A percentile compares a stretch with the other conserved stretches of the same genome.
Conservation (phyloP, 2,113 vertebrate species). For the Ibidorhyncha struthersii region DNA sequence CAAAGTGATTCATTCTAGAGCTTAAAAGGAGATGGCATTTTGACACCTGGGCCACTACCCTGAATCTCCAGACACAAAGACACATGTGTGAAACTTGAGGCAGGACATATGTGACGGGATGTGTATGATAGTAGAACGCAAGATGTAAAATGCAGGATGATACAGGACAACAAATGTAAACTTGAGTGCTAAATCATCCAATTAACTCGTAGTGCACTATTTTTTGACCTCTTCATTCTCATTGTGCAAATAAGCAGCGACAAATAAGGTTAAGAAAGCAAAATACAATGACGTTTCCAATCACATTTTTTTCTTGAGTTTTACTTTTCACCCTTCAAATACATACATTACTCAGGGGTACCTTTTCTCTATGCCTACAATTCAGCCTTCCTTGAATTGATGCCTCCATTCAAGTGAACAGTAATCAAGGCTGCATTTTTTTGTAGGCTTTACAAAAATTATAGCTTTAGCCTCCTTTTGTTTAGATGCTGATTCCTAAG, state of each 20-base stretch:
- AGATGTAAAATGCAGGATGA: background rate
- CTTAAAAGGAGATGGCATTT: background rate
- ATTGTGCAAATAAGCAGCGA: background rate
- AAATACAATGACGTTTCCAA: background rate
- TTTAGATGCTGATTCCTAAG: background rate
- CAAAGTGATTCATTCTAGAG: constrained; percentile 40
- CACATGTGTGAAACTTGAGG: background rate
- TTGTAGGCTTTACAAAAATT: background rate
- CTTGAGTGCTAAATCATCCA: background rate
- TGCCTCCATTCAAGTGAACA: background rate
- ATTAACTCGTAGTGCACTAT: background rate
- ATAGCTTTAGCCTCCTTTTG: background rate
- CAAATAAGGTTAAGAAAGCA: background rate
- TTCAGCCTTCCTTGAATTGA: background rate
- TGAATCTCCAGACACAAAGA: background rate
- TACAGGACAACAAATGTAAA: background rate
- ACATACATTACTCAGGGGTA: background rate
- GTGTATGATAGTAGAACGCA: background rate
- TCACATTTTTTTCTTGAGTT: background rate
- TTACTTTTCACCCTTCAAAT: background rate
- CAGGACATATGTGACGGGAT: background rate
- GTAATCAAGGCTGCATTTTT: background rate
- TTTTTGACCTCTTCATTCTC: background rate
- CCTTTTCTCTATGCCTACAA: background rate
- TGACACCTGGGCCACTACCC: background rate